A percentile compares a stretch with the other conserved stretches of the same genome.
Evolutionary conservation across 2,888 invertebrate species (phyloP).

Genomic region (Anthophora plumipes): DNA sequence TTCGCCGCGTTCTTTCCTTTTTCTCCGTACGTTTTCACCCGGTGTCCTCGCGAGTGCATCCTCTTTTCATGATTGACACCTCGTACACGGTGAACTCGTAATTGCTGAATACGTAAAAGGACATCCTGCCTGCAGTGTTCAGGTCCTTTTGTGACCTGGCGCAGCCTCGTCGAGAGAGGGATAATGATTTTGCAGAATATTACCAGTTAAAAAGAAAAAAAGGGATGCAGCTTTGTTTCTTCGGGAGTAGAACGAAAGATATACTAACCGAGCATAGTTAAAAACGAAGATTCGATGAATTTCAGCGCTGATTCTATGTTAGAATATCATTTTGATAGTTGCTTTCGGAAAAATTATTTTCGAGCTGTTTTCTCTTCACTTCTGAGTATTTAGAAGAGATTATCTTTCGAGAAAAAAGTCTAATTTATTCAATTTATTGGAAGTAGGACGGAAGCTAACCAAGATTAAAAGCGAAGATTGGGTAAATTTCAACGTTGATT

Average conservation of each 20-base stretch:
- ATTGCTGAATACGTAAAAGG: slow-evolving; percentile 14
- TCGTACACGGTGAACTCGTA: neutral
- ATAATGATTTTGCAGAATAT: neutral
- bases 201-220: neutral
- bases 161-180: neutral
- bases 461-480: no score
- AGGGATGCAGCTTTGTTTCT: neutral
- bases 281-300: no score
- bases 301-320: no score
- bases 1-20: slow-evolving; percentile 4
- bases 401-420: no score
- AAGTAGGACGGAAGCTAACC: neutral
- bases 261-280: no score
- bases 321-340: no score
- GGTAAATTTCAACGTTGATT: no score
- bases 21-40: slow-evolving; percentile 1
- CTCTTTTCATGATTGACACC: slow-evolving; percentile 44
- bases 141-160: neutral
- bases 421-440: no score
- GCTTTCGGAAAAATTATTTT: no score
- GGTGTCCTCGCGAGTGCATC: slow-evolving; percentile 20
- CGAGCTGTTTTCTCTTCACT: no score
- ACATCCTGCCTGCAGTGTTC: neutral
- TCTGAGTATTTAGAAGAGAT: no score
- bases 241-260: neutral